Base-by-base conservation (phyloP, 2,888 invertebrate species). In the Dusona sp. region DNA sequence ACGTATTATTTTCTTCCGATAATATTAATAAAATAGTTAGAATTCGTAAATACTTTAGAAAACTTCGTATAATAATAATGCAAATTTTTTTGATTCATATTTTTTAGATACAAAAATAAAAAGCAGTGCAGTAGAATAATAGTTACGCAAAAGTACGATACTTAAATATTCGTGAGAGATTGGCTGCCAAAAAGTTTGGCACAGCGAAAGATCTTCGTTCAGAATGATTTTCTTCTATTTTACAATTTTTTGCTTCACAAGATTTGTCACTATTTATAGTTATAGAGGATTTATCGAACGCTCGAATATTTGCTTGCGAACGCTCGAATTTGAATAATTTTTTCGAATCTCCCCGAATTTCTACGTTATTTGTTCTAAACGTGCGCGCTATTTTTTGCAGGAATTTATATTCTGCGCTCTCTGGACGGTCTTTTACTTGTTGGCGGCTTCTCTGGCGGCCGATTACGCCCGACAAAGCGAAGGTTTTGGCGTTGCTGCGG, bases 351-450 rank as follows among this genome's bases (percentile, higher is more conserved):
- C 4, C 16, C 13, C 4, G 11, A 6, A 7, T 48, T 25, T 29
- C 9, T 51, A 4, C 42, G n/a, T 74, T 29, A 72, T 68, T 51
- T 13, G 9, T 48, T 0, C n/a, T 68, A 64, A 65, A 83, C 13
- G 67, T 77, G 77, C 42, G 65, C 42, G 25, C 65, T 65, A 57
- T 61, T 92, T 6, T 83, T 91, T 93, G 36, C 92, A 96, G 96
- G 96, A 98, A 95, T 96, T 98, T 88, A 94, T 95, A 2, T 98
- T 96, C 95, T 97, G 97, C 92, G 95, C 95, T 9, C 87, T 97
- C 11, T 97, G 97, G 97, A 95, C 96, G 1, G 92, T 97, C 67
- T 96, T 97, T 88, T 98, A 97, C 93, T 94, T 98, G 87, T 95
- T 98, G 83, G 98, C 97, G 0, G 96, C 97, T 0, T 95, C 96